phyloP scores from a whole-genome alignment of 2,888 invertebrate species.

The Meliscaeva auricollis region DNA sequence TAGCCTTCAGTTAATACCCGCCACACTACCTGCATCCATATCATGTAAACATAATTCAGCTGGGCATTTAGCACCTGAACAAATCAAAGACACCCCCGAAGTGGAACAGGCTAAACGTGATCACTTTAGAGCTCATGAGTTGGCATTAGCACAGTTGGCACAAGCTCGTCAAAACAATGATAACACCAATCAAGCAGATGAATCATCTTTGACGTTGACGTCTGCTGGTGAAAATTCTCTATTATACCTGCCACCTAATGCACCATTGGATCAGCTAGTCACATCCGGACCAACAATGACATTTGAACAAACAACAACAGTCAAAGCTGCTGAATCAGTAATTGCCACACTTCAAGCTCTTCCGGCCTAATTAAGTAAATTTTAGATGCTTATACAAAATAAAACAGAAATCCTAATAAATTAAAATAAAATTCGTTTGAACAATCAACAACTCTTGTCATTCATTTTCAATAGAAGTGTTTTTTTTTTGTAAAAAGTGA shows the following conservation, averaged over 20 bases:
- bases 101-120: slow-evolving; percentile 80
- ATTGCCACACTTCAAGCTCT: slow-evolving; percentile 19
- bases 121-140: slow-evolving; percentile 81
- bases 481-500: not conserved
- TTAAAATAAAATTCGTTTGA: not conserved
- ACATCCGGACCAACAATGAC: slow-evolving; percentile 51
- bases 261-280: slow-evolving; percentile 41
- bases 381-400: not conserved
- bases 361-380: slow-evolving; percentile 36
- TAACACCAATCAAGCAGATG: slow-evolving; percentile 17
- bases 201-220: slow-evolving; percentile 43
- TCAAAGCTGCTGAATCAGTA: slow-evolving; percentile 21
- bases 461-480: not conserved
- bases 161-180: slow-evolving; percentile 63
- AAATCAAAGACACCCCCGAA: slow-evolving; percentile 64
- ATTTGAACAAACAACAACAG: slow-evolving; percentile 28
- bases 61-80: slow-evolving; percentile 3
- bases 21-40: not conserved
- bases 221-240: slow-evolving; percentile 29
- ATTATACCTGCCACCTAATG: slow-evolving; percentile 20
- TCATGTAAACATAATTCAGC: slow-evolving; percentile 1
- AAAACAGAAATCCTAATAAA: not conserved
- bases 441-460: not conserved
- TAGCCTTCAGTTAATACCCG: not conserved
- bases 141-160: slow-evolving; percentile 81